Conservation (phyloP, 2,797 vertebrate genomes). For the Alcedo atthis region DNA sequence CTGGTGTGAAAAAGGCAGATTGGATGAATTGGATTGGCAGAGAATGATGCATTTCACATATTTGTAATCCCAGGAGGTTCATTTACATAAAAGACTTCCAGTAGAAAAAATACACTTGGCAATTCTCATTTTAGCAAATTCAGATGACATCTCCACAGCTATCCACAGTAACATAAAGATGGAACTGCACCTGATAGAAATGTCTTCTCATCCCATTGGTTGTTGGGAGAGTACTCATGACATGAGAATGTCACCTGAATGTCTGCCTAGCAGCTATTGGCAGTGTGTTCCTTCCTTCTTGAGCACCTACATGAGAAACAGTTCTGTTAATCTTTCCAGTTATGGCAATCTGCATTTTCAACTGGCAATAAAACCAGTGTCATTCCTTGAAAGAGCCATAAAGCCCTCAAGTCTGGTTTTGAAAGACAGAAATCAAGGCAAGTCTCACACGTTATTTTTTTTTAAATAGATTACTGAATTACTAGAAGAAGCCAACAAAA, state of each 20-base stretch:
- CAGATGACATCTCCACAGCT: neutral
- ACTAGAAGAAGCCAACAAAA: neutral
- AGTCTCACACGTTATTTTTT: neutral
- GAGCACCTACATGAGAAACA: neutral
- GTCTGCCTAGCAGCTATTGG: neutral
- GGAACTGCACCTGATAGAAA: neutral
- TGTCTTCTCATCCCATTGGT: neutral
- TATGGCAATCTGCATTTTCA: neutral
- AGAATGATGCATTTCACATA: neutral
- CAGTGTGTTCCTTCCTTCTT: neutral
- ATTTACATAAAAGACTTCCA: conserved; percentile 44
- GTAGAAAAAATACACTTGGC: conserved; percentile 45
- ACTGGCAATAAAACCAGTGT: neutral
- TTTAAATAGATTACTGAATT: neutral
- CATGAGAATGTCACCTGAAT: neutral
- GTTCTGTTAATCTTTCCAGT: neutral
- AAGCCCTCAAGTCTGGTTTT: neutral
- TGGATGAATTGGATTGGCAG: no score
- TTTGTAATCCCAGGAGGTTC: conserved; percentile 23
- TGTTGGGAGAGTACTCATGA: neutral
- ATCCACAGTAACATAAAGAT: neutral
- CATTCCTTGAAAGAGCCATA: neutral
- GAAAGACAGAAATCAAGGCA: neutral
- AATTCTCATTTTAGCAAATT: conserved; percentile 28
- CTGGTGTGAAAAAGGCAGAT: conserved; percentile 28